A percentile compares a stretch with the other conserved stretches of the same genome.
These are phyloP conservation scores for Halesus radiatus DNA, from an alignment of 1,140 invertebrate species.

Conservation along the genomic window DNA sequence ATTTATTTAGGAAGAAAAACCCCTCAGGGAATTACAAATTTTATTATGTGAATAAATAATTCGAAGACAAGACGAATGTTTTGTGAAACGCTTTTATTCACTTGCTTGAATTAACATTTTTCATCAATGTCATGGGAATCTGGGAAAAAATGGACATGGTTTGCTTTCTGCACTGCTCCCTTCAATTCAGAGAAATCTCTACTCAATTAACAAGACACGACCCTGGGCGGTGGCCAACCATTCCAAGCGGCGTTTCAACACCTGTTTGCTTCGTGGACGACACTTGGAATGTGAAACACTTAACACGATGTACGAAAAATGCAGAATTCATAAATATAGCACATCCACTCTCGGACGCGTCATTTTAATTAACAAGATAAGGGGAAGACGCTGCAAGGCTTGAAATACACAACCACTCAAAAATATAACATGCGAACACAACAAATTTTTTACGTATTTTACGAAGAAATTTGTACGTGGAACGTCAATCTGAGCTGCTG, in stretches of 20 bases:
- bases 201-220: slow-evolving; percentile 29
- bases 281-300: slow-evolving; percentile 36
- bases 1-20: no score
- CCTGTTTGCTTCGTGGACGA: slow-evolving; percentile 22
- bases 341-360: slow-evolving; percentile 1
- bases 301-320: slow-evolving; percentile 29
- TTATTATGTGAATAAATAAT: no score
- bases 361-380: slow-evolving; percentile 38
- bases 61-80: no score
- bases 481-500: neutral
- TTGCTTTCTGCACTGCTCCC: neutral
- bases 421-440: neutral
- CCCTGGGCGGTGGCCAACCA: slow-evolving; percentile 29
- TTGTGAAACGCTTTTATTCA: no score
- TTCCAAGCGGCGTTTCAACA: slow-evolving; percentile 35
- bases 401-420: slow-evolving; percentile 1
- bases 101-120: no score
- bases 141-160: neutral
- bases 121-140: no score
- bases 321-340: slow-evolving; percentile 25
- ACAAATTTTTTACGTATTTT: neutral
- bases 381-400: slow-evolving; percentile 1
- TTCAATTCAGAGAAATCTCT: slow-evolving; percentile 25
- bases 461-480: neutral
- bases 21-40: no score